A percentile compares a stretch with the other conserved stretches of the same genome.
Conservation (phyloP, 2,888 invertebrate species). For the Drosophila aldrichi region DNA sequence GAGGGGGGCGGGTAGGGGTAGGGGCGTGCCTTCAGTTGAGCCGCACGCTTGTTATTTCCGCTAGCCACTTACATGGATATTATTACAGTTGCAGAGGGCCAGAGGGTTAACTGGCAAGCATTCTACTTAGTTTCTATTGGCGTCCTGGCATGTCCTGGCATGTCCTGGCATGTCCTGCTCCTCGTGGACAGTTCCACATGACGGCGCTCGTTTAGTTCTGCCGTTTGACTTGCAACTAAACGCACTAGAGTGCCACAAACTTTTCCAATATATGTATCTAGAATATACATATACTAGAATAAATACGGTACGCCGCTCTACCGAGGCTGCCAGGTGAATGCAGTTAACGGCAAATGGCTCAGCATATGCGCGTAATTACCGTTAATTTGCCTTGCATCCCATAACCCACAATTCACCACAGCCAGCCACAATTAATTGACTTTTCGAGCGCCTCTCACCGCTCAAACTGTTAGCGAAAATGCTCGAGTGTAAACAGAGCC, state of each 20-base stretch:
- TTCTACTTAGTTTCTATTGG: not conserved
- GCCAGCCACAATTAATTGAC: not conserved
- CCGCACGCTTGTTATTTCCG: constrained; percentile 16
- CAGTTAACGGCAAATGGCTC: not conserved
- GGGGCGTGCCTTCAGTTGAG: not conserved
- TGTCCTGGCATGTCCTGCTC: not conserved
- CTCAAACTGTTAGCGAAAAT: not conserved
- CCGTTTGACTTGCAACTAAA: constrained; percentile 61
- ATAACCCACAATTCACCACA: not conserved
- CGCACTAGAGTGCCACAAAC: constrained; percentile 59
- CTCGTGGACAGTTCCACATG: constrained; percentile 31
- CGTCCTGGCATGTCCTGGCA: not conserved
- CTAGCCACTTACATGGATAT: constrained; percentile 16
- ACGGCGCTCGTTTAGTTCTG: constrained; percentile 45
- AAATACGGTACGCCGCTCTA: not conserved
- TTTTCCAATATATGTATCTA: constrained; percentile 61
- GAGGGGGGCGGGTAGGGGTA: not conserved
- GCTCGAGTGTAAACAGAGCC: not conserved
- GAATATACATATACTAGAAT: not conserved
- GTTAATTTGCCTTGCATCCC: not conserved
- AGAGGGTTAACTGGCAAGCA: constrained; percentile 2
- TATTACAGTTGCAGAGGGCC: constrained; percentile 1
- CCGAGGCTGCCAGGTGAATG: not conserved
- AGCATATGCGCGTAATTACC: not conserved
- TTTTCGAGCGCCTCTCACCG: not conserved